phyloP scores from a whole-genome alignment of 2,113 vertebrate species.

The Amia ocellicauda region DNA sequence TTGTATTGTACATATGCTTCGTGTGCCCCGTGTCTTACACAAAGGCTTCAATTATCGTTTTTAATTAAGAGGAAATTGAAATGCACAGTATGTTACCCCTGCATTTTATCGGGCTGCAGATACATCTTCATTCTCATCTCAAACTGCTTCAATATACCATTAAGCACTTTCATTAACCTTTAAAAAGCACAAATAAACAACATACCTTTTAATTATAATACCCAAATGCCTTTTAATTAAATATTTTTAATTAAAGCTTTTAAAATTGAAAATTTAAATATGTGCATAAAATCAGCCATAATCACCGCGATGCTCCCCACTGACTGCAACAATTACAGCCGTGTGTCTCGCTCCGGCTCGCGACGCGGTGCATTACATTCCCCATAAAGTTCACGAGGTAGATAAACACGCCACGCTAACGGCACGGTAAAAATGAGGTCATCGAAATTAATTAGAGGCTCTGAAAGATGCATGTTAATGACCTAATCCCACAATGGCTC shows the following conservation, averaged over 20 bases:
- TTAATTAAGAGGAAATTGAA: no score
- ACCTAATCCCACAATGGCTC: constrained; percentile 43
- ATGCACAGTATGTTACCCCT: no score
- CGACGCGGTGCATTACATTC: constrained; percentile 51
- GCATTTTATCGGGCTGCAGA: no score
- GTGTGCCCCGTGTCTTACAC: no score
- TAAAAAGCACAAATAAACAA: constrained; percentile 60
- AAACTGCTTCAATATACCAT: constrained; percentile 36
- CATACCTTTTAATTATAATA: constrained; percentile 67
- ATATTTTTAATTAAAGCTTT: constrained; percentile 66
- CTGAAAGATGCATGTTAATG: constrained; percentile 49
- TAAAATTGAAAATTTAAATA: constrained; percentile 72
- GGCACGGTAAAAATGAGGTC: constrained; percentile 57
- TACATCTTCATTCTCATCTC: constrained; percentile 24
- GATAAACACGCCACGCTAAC: constrained; percentile 45
- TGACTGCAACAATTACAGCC: constrained; percentile 63
- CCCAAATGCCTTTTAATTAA: constrained; percentile 55
- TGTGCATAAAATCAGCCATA: constrained; percentile 66
- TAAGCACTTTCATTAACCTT: constrained; percentile 69
- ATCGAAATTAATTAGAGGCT: constrained; percentile 74
- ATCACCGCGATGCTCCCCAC: constrained; percentile 64
- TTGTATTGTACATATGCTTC: no score
- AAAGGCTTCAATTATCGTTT: no score
- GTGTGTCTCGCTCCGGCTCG: constrained; percentile 49
- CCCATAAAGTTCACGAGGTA: constrained; percentile 57